phyloP scores from a whole-genome alignment of 1,140 invertebrate genomes.

The Cepaea nemoralis region DNA sequence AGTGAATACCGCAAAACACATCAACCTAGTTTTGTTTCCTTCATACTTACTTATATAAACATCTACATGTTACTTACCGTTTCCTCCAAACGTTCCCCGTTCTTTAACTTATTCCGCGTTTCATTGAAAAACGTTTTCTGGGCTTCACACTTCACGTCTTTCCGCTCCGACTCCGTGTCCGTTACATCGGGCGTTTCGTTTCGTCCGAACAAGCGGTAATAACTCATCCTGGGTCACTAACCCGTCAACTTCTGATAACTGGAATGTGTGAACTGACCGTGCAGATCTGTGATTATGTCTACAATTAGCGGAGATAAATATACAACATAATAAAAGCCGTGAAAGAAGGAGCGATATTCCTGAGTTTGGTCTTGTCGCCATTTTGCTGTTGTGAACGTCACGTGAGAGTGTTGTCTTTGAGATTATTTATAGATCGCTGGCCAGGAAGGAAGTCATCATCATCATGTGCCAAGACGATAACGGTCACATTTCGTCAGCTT shows the following conservation, averaged over 20 bases:
- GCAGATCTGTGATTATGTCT: not conserved
- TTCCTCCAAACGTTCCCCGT: slow-evolving; percentile 35
- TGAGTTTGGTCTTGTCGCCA: not conserved
- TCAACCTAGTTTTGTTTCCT: too few species aligned
- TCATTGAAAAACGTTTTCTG: slow-evolving; percentile 33
- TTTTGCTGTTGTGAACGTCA: not conserved
- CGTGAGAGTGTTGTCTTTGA: slow-evolving; percentile 15
- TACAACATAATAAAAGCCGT: not conserved
- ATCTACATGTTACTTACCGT: slow-evolving; percentile 25
- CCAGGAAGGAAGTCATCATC: too few species aligned
- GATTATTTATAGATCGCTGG: too few species aligned
- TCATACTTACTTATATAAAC: too few species aligned
- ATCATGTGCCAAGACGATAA: too few species aligned
- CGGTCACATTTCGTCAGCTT: too few species aligned
- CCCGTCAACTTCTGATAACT: not conserved
- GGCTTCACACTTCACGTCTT: slow-evolving; percentile 17
- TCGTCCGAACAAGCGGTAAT: not conserved
- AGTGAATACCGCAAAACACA: too few species aligned
- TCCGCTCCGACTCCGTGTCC: slow-evolving; percentile 31
- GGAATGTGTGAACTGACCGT: not conserved
- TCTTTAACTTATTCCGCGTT: not conserved
- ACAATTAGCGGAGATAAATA: not conserved
- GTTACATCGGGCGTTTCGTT: not conserved
- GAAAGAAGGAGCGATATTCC: not conserved
- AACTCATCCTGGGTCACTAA: not conserved